phyloP scores from a whole-genome alignment of 2,888 invertebrate genomes.

The Sarcophaga carnaria region DNA sequence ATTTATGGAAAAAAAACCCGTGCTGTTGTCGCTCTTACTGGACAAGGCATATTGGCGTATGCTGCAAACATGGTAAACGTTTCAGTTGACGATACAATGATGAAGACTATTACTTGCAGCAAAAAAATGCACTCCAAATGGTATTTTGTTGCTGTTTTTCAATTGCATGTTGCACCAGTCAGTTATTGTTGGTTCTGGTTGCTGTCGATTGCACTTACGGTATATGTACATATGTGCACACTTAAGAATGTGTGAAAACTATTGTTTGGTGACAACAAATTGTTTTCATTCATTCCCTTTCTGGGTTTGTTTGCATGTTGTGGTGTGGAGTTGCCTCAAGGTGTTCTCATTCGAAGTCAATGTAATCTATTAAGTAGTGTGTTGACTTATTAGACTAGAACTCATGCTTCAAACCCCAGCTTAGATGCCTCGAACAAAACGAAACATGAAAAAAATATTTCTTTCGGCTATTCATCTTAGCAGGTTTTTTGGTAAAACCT shows the following conservation, averaged over 20 bases:
- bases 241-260: slow-evolving; percentile 48
- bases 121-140: background rate
- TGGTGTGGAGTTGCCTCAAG: no score
- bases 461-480: no score
- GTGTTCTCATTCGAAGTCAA: no score
- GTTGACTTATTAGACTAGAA: no score
- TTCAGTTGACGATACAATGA: background rate
- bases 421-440: background rate
- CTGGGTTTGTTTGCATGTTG: background rate
- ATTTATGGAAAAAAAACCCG: no score
- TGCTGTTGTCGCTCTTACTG: background rate
- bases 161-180: slow-evolving; percentile 2
- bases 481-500: no score
- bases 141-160: no score
- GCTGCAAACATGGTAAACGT: slow-evolving; percentile 48
- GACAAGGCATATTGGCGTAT: slow-evolving; percentile 50
- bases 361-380: no score
- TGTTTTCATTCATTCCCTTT: slow-evolving; percentile 44
- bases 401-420: no score
- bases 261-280: slow-evolving; percentile 56
- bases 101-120: background rate
- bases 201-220: background rate
- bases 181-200: no score
- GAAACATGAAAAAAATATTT: no score
- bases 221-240: background rate